Percentiles rank a stretch among this genome's conserved stretches.
These are phyloP conservation scores for Lathamus discolor DNA, from an alignment of 2,113 vertebrate species.

Conservation along the genomic window DNA sequence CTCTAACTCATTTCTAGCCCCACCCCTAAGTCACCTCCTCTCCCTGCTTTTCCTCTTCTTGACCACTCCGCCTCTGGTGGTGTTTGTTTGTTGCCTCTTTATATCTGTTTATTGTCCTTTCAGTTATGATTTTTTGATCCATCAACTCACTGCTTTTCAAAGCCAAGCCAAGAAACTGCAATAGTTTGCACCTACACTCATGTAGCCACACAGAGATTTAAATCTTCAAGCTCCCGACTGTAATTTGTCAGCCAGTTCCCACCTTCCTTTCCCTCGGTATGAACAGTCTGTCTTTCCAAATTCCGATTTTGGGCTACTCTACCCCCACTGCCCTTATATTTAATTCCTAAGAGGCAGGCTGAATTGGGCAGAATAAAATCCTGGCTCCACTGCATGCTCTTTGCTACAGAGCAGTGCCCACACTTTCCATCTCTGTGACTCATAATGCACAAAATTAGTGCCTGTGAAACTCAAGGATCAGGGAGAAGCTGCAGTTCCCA, in stretches of 20 bases:
- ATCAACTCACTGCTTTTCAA: neutral
- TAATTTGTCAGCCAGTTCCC: slow-evolving; percentile 23
- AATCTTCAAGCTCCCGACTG: neutral
- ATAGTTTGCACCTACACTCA: neutral
- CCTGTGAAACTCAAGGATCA: neutral
- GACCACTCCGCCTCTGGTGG: neutral
- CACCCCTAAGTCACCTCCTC: neutral
- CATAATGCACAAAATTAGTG: slow-evolving; percentile 39
- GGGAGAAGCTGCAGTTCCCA: slow-evolving; percentile 16
- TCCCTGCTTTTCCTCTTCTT: neutral
- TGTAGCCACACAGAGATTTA: slow-evolving; percentile 23
- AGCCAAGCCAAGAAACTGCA: slow-evolving; percentile 20
- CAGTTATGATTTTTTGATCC: slow-evolving; percentile 24
- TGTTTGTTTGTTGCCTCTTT: neutral
- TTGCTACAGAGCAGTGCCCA: slow-evolving; percentile 44
- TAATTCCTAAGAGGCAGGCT: neutral
- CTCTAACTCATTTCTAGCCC: neutral
- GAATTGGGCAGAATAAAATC: slow-evolving; percentile 7
- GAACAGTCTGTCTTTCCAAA: slow-evolving; percentile 53
- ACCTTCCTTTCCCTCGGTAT: slow-evolving; percentile 40
- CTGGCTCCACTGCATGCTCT: neutral
- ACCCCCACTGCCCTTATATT: neutral
- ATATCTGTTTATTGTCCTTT: neutral
- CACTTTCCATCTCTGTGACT: slow-evolving; percentile 50
- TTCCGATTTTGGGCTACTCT: slow-evolving; percentile 21